Evolutionary conservation across 2,113 vertebrate genomes (phyloP), one percentile per base, ranked within the genome.

Genomic region (Chrysemys picta): DNA sequence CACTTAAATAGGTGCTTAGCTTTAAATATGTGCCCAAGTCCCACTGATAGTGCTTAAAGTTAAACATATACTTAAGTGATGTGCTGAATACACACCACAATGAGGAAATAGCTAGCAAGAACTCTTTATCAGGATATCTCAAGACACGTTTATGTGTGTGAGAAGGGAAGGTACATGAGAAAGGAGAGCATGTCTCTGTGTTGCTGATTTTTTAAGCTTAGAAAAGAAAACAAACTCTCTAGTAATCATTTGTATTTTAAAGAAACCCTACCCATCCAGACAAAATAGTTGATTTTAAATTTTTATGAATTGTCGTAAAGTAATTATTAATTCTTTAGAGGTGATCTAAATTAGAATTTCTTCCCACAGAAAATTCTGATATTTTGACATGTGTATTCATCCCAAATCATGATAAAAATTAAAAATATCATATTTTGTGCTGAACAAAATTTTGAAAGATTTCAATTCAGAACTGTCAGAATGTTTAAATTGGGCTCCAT

Each of bases 1-100:
- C 3, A 47, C 13, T 52, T 85, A 83, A 56, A 25, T 0, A 0
- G 10, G 25, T 52, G 49, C n/a, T n/a, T 78, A 21, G 62, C 65
- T 72, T 72, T 72, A 72, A 72, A 72, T 72, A 72, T 8, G 29
- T 62, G 45, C n/a, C 38, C 76, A 21, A 54, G 52, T 47, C 27
- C 8, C 72, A 31, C 35, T 75, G 27, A 4, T 65, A 42, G 19
- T 92, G 47, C 49, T 88, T 93, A 89, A 89, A 65, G 10, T 6
- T 94, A 54, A 86, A 9, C 21, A 49, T 21, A 47, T 16, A 79
- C 19, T 14, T 57, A 22, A 9, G 13, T 65, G 5, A 49, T 93
- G 85, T 49, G 19, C 10, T 91, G 0, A 80, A 57, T 79, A 54
- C 65, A 50, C 22, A 9, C 65, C 89, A 47, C 12, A 29, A 5